phyloP scores from a whole-genome alignment of 2,888 invertebrate species.

The Malachius bipustulatus region DNA sequence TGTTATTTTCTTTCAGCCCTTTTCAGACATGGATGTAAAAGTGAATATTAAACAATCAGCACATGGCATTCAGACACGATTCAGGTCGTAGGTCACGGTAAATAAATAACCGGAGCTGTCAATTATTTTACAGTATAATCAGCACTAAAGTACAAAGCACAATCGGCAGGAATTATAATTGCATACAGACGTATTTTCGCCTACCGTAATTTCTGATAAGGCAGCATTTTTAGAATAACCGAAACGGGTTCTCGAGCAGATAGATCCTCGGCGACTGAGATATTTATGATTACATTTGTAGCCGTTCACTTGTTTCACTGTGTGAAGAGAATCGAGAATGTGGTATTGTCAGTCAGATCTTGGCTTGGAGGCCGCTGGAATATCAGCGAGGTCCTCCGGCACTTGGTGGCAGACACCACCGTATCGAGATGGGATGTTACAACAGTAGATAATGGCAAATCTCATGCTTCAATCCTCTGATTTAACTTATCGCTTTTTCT shows the following conservation, averaged over 20 bases:
- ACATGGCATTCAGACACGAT: too few species aligned
- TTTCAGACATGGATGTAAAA: too few species aligned
- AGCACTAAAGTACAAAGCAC: constrained; percentile 30
- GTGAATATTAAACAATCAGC: too few species aligned
- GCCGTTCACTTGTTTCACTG: constrained; percentile 34
- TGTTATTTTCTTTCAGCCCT: too few species aligned
- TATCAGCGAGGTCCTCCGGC: too few species aligned
- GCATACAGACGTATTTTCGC: constrained; percentile 31
- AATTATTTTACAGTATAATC: constrained; percentile 34
- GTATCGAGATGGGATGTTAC: too few species aligned
- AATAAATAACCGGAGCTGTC: constrained; percentile 28
- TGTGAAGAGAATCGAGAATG: constrained; percentile 34
- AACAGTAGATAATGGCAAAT: too few species aligned
- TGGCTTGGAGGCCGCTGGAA: too few species aligned
- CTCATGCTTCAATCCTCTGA: too few species aligned
- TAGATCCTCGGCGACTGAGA: constrained; percentile 30
- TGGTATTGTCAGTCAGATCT: constrained; percentile 32
- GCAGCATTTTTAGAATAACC: constrained; percentile 32
- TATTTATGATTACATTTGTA: constrained; percentile 36
- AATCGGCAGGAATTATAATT: constrained; percentile 32
- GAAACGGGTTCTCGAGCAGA: constrained; percentile 31
- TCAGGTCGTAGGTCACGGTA: constrained; percentile 6
- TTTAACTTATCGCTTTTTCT: too few species aligned
- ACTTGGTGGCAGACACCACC: not conserved
- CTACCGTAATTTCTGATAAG: constrained; percentile 34